These are phyloP conservation scores for Bufotes viridis DNA, from an alignment of 2,797 vertebrate genomes.

Conservation along the genomic window DNA sequence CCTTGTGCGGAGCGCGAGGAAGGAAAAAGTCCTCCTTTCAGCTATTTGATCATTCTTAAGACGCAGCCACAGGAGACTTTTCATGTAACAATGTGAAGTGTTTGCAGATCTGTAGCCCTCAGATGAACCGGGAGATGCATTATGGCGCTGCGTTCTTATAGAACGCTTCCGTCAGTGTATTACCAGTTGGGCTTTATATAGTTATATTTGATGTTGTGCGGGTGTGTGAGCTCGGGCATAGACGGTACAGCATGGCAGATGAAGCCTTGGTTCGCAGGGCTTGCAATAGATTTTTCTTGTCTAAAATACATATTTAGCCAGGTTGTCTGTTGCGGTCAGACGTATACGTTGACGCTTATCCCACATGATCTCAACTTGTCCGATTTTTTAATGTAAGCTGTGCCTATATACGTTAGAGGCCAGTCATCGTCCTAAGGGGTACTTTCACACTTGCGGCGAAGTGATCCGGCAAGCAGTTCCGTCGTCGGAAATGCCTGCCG, in stretches of 20 bases:
- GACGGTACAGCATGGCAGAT: neutral
- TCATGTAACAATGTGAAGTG: slow-evolving; percentile 10
- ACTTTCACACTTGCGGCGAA: too few species aligned
- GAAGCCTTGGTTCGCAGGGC: neutral
- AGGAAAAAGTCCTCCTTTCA: slow-evolving; percentile 13
- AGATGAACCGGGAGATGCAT: neutral
- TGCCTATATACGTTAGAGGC: too few species aligned
- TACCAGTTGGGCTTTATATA: neutral
- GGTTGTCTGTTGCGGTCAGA: too few species aligned
- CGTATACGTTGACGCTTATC: too few species aligned
- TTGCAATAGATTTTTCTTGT: neutral
- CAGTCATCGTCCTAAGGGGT: too few species aligned
- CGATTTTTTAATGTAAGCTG: too few species aligned
- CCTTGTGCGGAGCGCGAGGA: neutral
- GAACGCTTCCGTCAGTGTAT: neutral
- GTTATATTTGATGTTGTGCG: neutral
- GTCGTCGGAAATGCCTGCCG: too few species aligned
- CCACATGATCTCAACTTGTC: too few species aligned
- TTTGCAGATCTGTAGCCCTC: slow-evolving; percentile 16
- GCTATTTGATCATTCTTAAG: slow-evolving; percentile 28
- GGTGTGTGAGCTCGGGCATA: neutral
- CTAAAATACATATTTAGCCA: neutral
- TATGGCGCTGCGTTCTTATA: neutral
- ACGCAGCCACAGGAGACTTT: slow-evolving; percentile 11
- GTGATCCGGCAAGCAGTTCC: too few species aligned